Conservation (phyloP, 2,797 vertebrate genomes). For the Cheirogaleus major region DNA sequence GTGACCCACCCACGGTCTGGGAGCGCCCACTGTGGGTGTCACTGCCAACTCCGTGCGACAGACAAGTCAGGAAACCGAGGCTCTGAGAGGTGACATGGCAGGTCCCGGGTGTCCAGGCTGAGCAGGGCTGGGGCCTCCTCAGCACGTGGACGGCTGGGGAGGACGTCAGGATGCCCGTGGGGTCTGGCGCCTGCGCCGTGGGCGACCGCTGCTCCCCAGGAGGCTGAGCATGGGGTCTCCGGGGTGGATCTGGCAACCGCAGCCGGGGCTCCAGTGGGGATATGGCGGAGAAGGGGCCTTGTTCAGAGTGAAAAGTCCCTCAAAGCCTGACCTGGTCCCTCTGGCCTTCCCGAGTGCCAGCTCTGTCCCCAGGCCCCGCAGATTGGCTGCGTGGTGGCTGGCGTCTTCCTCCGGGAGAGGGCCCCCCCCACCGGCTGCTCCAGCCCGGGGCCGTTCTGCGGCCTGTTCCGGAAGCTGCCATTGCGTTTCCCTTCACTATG, state of each 20-base stretch:
- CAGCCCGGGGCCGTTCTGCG: neutral
- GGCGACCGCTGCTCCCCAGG: neutral
- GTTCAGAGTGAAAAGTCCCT: neutral
- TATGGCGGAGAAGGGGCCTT: too few relatives aligned
- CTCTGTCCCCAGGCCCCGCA: fast-evolving
- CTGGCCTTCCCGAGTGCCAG: neutral
- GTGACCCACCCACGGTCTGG: neutral
- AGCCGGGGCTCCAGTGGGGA: neutral
- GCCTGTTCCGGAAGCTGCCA: neutral
- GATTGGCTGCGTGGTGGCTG: fast-evolving
- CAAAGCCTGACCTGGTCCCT: neutral
- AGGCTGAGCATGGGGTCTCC: neutral
- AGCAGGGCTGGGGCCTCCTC: neutral
- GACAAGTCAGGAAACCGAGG: neutral
- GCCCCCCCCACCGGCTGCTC: fast-evolving
- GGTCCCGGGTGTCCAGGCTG: neutral
- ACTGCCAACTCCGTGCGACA: too few relatives aligned
- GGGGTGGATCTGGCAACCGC: neutral
- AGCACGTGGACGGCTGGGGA: neutral
- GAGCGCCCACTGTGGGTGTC: neutral
- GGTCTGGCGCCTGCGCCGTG: neutral
- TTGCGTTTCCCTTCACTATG: neutral
- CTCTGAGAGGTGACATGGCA: neutral
- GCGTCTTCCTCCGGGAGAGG: neutral
- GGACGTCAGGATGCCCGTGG: too few relatives aligned